Evolutionary conservation across 2,113 vertebrate species (phyloP), one percentile per base, ranked within the genome.

Genomic region (Peromyscus maniculatus): DNA sequence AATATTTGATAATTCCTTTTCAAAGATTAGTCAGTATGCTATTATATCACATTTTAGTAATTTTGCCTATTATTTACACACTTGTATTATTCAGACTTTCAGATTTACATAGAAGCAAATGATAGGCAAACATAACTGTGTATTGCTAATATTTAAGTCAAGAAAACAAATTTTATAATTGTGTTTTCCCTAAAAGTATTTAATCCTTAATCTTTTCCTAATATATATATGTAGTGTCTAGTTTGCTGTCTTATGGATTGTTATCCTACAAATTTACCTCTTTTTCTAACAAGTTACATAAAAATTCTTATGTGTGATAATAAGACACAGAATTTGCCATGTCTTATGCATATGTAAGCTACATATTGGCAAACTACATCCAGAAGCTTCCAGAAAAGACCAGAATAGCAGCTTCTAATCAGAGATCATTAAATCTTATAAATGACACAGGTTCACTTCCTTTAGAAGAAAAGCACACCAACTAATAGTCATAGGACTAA

Each of bases 361-460:
- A 36, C 33, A 69, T 69, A 33, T 97, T 96, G 95, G 39, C 36
- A 95, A 55, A 79, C 10, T 22, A 55, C 4, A 67, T 9, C 12
- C 46, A 91, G 92, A 82, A 95, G 93, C 28, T 92, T 97, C 93
- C 92, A 75, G 95, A 71, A 91, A 79, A 98, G 88, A 96, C 86
- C 98, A 87, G 43, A 46, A 97, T 78, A 55, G 93, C 89, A 96
- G 95, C 91, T 87, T 98, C 91, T 95, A 94, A 79, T 57, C 7
- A 94, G 5, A 26, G 16, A 64, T 52, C 31, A 80, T 1, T 0
- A 43, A 84, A 5, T 17, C 2, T 16, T 90, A 31, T 57, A n/a
- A 52, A 64, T 66, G 43, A 46, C 78, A 43, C 49, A 1, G 19
- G 10, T 5, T 43, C 5, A 69, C 11, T 80, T 43, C 87, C 5